Base-by-base conservation (phyloP, 2,797 vertebrate species). In the Takifugu rubripes region DNA sequence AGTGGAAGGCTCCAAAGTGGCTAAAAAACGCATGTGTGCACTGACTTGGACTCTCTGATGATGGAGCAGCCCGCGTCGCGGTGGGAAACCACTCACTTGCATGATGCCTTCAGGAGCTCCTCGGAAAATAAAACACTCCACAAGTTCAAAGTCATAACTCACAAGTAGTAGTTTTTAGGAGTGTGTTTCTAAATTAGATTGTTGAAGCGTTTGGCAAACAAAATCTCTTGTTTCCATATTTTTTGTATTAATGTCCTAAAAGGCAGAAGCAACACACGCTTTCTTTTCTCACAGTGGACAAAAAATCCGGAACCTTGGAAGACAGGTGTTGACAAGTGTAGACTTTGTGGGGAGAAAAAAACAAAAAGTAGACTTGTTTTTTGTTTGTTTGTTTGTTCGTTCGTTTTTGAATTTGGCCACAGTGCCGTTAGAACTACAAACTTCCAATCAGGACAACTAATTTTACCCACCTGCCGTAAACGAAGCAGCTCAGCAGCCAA, bases 101-200 rank as follows among this genome's bases (percentile, higher is more conserved):
- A 12, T 54, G 83, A 0, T 49, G 72, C 77, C 3, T 88, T 88
- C 84, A 84, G 0, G 56, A 26, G 16, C 56, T 2, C 25, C 64
- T 67, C 65, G 82, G 70, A 66, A 74, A 2, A 29, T 1, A 50
- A 21, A 0, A 0, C 0, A 7, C 5, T 10, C 6, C 17, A 5
- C n/a, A 0, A 2, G 25, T 0, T 26, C 21, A 43, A 24, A 27
- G 15, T 40, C 5, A 15, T 1, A 6, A 29, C 4, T 53, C 5
- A 49, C 11, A 26, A 40, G 14, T 14, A 11, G 36, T 14, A 4
- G 27, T 36, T 40, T 40, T 40, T 40, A 33, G 10, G 33, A 11
- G 8, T 33, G 33, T 33, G 33, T 8, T 33, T 33, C 33, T 11
- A 33, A 33, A 33, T 10, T 11, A 33, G 11, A 10, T 33, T 9